Evolutionary conservation across 2,113 vertebrate genomes (phyloP).

Genomic region (Sakesphorus luctuosus): DNA sequence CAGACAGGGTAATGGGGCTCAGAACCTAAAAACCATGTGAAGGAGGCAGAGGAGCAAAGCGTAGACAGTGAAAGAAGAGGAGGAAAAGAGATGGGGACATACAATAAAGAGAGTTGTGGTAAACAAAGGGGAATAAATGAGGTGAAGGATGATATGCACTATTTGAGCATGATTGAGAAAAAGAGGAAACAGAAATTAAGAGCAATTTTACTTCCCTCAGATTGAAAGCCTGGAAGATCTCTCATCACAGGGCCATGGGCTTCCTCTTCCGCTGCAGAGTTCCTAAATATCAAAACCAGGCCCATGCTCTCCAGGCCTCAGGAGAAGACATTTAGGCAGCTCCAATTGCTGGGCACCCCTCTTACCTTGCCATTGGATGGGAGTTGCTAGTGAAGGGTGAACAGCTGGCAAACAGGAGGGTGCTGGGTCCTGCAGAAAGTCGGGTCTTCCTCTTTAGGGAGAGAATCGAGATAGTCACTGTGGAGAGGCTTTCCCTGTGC

Average conservation of each 20-base stretch:
- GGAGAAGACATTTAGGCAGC: background rate
- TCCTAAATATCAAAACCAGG: background rate
- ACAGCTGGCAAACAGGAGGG: background rate
- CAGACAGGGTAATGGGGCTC: background rate
- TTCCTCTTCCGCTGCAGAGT: background rate
- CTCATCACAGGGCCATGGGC: background rate
- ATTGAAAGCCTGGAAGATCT: background rate
- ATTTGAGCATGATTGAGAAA: background rate
- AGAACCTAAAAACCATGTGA: background rate
- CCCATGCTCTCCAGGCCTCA: accelerated
- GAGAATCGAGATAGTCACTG: background rate
- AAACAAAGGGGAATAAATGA: background rate
- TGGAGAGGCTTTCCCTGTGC: background rate
- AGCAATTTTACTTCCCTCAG: background rate
- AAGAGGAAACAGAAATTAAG: background rate
- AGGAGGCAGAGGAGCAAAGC: background rate
- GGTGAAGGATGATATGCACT: background rate
- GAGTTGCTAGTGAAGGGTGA: background rate
- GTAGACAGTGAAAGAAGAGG: background rate
- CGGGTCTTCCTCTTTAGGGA: background rate
- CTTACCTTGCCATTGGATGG: background rate
- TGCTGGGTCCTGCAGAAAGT: background rate
- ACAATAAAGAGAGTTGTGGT: background rate
- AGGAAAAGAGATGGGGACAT: background rate
- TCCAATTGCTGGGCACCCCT: background rate